Evolutionary conservation across 2,797 vertebrate species (phyloP), one percentile per base, ranked within the genome.

Genomic region (Tachyglossus aculeatus): DNA sequence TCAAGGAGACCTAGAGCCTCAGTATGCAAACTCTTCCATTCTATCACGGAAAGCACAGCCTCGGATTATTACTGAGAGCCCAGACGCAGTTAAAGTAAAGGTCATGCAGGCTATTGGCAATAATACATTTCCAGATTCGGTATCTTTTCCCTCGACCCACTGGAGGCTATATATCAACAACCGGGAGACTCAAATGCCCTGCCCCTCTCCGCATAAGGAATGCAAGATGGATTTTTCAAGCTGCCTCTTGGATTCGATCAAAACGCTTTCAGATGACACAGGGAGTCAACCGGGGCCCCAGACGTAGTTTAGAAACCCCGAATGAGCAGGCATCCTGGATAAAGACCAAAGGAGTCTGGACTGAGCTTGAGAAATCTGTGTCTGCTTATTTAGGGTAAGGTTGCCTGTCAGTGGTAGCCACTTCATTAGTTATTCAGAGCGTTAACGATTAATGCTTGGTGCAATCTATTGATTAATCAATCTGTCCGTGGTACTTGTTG

Each of bases 1-100:
- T 92, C 93, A 94, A 94, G 93, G 93, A 93, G 91, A 93, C 85
- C 81, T 64, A 45, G 86, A 89, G 87, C 91, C 83, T 91, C 90
- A 90, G 84, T 92, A 94, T 93, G 93, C 92, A 93, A 93, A 94
- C 84, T 79, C 88, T 82, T 77, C 88, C 89, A 90, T 93, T 93
- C 89, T 92, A 89, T 94, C 93, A 92, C 81, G 87, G 90, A 40
- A 90, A 93, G 87, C 81, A 77, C 80, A 89, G 85, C 91, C 90
- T 93, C 93, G 91, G 88, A 93, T 93, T 90, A 93, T 92, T 91
- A 92, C 91, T 92, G 91, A 91, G 91, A 92, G 88, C 62, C 50
- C 34, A 84, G 87, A 91, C 89, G 88, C 87, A 84, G 88, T 91
- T 91, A 92, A 92, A 89, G 83, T 90, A 93, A 93, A 93, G 90